Conservation (phyloP, 2,888 invertebrate genomes). For the Nymphalis c-album region DNA sequence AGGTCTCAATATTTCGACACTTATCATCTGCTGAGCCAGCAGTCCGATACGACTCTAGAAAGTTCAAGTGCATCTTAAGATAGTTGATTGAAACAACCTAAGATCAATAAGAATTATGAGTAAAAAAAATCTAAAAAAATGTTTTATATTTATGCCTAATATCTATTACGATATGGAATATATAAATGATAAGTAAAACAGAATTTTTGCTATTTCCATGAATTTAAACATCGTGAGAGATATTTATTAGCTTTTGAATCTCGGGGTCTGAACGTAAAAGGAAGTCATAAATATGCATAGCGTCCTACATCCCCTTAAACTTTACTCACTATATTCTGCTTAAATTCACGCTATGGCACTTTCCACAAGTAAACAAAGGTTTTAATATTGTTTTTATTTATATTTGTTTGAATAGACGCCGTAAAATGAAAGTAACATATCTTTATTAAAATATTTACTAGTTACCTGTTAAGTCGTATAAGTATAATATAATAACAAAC, state of each 20-base stretch:
- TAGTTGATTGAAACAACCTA: no score
- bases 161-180: not conserved
- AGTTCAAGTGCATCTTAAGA: no score
- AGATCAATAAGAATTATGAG: no score
- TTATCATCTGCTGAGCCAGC: no score
- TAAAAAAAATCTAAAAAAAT: no score
- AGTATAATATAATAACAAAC: not conserved
- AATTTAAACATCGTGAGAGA: conserved; percentile 11
- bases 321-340: conserved; percentile 12
- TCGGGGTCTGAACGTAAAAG: conserved; percentile 8
- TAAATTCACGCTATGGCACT: conserved; percentile 11
- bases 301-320: conserved; percentile 10
- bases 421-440: not conserved
- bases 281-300: conserved; percentile 14
- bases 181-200: not conserved
- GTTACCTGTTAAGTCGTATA: not conserved
- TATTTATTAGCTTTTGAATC: conserved; percentile 13
- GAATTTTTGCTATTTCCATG: conserved; percentile 1
- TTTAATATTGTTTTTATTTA: not conserved
- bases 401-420: not conserved
- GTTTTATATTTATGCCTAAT: no score
- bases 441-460: no score
- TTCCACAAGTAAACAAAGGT: conserved; percentile 10
- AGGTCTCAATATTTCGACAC: no score
- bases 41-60: no score